phyloP scores from a whole-genome alignment of 2,888 invertebrate species.

The Hymenopus coronatus region DNA sequence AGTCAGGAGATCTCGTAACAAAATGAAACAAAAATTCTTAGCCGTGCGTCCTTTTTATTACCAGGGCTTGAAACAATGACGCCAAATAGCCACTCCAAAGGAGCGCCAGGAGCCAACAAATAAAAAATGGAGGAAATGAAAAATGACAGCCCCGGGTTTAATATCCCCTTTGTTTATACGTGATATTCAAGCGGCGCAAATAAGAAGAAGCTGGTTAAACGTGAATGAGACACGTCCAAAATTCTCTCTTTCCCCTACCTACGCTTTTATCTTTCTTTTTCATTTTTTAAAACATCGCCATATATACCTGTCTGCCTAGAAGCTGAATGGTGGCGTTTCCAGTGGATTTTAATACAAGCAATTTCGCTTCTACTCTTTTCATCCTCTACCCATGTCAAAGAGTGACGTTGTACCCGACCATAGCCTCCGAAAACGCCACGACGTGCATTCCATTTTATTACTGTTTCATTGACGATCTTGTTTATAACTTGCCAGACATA shows the following conservation, averaged over 20 bases:
- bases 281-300: neutral
- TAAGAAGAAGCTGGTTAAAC: neutral
- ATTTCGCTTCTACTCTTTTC: neutral
- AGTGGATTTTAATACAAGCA: neutral
- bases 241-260: neutral
- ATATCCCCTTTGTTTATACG: neutral
- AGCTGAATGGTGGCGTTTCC: neutral
- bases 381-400: neutral
- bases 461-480: too few relatives aligned
- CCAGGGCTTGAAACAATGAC: neutral
- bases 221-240: neutral
- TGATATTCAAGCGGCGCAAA: neutral
- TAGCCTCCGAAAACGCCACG: too few relatives aligned
- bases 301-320: neutral
- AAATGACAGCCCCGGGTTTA: neutral
- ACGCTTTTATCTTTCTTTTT: neutral
- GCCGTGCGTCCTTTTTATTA: neutral
- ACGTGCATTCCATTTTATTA: too few relatives aligned
- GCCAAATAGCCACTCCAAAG: neutral
- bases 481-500: too few relatives aligned
- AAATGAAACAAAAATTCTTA: neutral
- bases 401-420: neutral
- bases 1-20: neutral
- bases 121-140: neutral
- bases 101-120: neutral